Conservation (phyloP, 2,113 vertebrate species). For the Hippopotamus amphibius region DNA sequence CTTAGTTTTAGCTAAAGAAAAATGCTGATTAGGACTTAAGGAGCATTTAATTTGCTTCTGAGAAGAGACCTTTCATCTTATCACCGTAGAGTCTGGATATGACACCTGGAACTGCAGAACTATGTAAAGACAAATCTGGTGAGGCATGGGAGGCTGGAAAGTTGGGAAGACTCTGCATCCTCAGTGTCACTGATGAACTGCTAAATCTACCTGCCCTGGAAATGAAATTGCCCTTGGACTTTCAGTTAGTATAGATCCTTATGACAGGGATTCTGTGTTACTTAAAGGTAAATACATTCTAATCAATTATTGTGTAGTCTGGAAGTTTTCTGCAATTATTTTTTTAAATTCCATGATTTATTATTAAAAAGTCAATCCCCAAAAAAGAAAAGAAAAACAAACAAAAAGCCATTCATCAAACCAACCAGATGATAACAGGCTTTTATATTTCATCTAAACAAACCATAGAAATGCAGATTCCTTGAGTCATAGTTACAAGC, state of each 20-base stretch:
- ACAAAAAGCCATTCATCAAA: neutral
- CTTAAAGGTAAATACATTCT: neutral
- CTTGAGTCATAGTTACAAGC: slow-evolving; percentile 6
- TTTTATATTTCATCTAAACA: slow-evolving; percentile 53
- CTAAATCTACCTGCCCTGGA: neutral
- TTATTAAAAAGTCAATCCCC: slow-evolving; percentile 9
- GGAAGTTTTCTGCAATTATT: neutral
- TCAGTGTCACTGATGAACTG: neutral
- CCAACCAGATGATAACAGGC: neutral
- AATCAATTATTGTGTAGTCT: neutral
- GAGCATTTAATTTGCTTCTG: neutral
- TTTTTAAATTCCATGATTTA: neutral
- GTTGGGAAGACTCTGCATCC: neutral
- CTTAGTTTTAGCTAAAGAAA: neutral
- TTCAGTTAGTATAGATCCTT: neutral
- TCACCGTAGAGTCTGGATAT: neutral
- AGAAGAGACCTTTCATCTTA: neutral
- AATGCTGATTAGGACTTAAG: neutral
- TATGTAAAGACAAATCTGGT: neutral
- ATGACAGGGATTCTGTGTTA: neutral
- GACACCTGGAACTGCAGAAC: neutral
- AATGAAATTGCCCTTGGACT: neutral
- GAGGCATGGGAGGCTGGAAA: neutral
- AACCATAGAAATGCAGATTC: slow-evolving; percentile 17
- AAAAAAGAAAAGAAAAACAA: neutral